Evolutionary conservation across 1,140 invertebrate species (phyloP).

Genomic region (Pomacea maculata): DNA sequence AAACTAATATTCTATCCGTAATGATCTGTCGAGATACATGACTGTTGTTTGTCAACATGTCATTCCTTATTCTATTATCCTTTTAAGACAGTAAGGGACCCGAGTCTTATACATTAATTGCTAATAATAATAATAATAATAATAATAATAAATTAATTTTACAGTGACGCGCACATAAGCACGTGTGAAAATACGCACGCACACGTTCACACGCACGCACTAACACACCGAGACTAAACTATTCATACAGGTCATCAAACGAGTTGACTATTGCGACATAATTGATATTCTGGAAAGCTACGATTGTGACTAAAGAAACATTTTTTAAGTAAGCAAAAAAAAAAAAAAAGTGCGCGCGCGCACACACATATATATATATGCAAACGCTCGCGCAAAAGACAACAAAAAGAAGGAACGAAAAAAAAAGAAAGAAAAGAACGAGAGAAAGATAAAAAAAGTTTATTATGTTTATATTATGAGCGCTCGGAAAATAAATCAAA

Average conservation of each 20-base stretch:
- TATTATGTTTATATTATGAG: not conserved
- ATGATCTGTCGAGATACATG: too few species aligned
- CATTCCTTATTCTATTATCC: too few species aligned
- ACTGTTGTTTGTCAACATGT: too few species aligned
- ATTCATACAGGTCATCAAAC: too few species aligned
- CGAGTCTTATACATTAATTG: too few species aligned
- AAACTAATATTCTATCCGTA: too few species aligned
- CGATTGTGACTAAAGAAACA: not conserved
- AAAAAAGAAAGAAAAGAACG: not conserved
- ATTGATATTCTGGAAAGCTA: too few species aligned
- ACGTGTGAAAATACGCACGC: not conserved
- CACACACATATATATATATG: not conserved
- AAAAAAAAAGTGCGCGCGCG: too few species aligned
- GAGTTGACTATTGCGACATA: not conserved
- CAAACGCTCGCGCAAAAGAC: not conserved
- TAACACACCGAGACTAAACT: not conserved
- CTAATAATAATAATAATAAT: too few species aligned
- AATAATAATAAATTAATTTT: not conserved
- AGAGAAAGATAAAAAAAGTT: slow-evolving; percentile 17
- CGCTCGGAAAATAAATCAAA: not conserved
- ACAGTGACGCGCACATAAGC: not conserved
- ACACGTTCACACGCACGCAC: not conserved
- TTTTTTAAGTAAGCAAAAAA: not conserved
- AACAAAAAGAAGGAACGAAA: not conserved
- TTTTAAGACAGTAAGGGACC: too few species aligned